Base-by-base conservation (phyloP, 2,113 vertebrate genomes). In the Okapia johnstoni region DNA sequence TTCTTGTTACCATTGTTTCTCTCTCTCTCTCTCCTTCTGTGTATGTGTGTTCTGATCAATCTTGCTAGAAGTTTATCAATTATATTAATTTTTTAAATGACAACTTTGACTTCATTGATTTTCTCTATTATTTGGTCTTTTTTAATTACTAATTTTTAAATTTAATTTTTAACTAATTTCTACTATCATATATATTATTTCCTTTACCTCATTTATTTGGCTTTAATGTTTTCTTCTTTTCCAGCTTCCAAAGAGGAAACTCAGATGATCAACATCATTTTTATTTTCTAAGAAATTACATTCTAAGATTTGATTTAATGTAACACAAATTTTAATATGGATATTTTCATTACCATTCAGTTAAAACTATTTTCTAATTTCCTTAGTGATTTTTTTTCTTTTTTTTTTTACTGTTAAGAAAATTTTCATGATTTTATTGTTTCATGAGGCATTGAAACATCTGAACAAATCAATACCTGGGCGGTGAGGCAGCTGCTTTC, bases 211-310 rank as follows among this genome's bases (percentile, higher is more conserved):
- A 50, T 16, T 96, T 40, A 58, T 2, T 88, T 73, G 57, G 14
- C 25, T 91, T 93, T 79, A 54, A 80, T 88, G 96, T 93, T 95
- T 81, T 93, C n/a, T 87, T 93, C 14, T 94, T 84, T 25, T 57
- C 15, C 40, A 52, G 33, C 23, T 76, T 52, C 57, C 60, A 66
- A 70, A 88, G 54, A 61, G 46, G 46, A 36, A 95, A 61, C 25
- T 54, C 30, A 85, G 33, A 86, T 89, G 43, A 81, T 92, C 36
- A 33, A 46, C 30, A 36, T 17, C 48, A 85, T 94, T 85, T 33
- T 81, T 76, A 50, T 94, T 95, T 94, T 88, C 70, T 95, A 79
- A 54, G 40, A 85, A 81, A 46, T 57, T 86, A 2, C 40, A 26
- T 36, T 48, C 8, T 61, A 76, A n/a, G 28, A 88, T 76, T 70